These are phyloP conservation scores for Drosophila athabasca DNA, from an alignment of 1,140 invertebrate genomes.

Conservation along the genomic window DNA sequence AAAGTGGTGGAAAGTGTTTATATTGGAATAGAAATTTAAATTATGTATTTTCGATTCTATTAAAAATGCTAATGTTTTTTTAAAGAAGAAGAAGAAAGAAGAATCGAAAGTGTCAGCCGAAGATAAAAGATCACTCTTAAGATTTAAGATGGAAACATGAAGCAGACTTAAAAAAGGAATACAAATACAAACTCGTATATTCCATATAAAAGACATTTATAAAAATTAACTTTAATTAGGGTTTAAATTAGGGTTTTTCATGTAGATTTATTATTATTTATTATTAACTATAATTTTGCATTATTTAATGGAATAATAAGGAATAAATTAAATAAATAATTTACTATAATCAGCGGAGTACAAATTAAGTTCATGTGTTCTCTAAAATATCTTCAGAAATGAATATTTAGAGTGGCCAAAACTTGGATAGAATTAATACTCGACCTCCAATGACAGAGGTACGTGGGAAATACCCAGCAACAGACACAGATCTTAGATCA, in stretches of 20 bases:
- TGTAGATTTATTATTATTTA: too few species aligned
- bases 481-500: conserved; percentile 2
- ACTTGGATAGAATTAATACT: not conserved
- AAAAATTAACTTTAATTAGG: too few species aligned
- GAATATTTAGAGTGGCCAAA: conserved; percentile 12
- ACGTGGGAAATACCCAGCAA: conserved; percentile 33
- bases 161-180: not conserved
- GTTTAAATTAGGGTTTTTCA: too few species aligned
- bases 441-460: conserved; percentile 4
- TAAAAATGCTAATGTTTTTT: not conserved
- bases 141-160: not conserved
- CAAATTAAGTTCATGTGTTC: too few species aligned
- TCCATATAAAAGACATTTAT: too few species aligned
- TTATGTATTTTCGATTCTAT: conserved; percentile 26
- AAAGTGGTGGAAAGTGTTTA: conserved; percentile 42
- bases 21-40: conserved; percentile 33
- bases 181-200: too few species aligned
- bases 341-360: too few species aligned
- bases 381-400: conserved; percentile 31
- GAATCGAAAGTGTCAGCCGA: conserved; percentile 30
- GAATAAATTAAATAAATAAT: not conserved
- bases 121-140: conserved; percentile 10
- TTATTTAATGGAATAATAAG: too few species aligned
- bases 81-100: not conserved
- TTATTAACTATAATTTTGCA: too few species aligned